A percentile compares a stretch with the other conserved stretches of the same genome.
These are phyloP conservation scores for Mythimna ferrago DNA, from an alignment of 2,888 invertebrate species.

Conservation along the genomic window DNA sequence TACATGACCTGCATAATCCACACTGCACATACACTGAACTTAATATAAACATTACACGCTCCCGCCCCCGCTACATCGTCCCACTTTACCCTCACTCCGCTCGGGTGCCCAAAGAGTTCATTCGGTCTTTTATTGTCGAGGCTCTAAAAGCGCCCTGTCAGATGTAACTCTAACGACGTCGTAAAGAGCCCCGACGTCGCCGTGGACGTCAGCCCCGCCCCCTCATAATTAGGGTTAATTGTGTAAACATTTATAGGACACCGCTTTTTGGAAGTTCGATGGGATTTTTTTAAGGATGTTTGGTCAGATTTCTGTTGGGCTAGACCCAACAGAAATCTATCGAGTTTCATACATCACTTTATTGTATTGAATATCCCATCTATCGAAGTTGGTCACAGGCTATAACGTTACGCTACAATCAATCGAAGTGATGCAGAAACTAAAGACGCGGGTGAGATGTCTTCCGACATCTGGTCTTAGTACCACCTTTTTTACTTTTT, in stretches of 20 bases:
- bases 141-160: constrained; percentile 72
- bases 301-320: constrained; percentile 6
- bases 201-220: constrained; percentile 46
- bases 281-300: constrained; percentile 40
- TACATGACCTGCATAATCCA: neutral
- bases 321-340: too few species aligned
- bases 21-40: neutral
- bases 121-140: constrained; percentile 75
- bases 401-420: too few species aligned
- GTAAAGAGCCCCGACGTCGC: constrained; percentile 72
- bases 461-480: too few species aligned
- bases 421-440: too few species aligned
- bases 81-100: constrained; percentile 37
- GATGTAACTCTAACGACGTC: constrained; percentile 74
- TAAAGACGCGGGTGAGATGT: too few species aligned
- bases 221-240: constrained; percentile 79
- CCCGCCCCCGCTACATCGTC: constrained; percentile 46
- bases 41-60: constrained; percentile 50
- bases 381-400: too few species aligned
- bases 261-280: constrained; percentile 46
- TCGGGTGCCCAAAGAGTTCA: constrained; percentile 73
- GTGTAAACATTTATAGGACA: constrained; percentile 73
- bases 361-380: too few species aligned
- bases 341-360: too few species aligned
- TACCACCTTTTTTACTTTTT: too few species aligned